Percentiles rank a stretch among this genome's conserved stretches.
Conservation (phyloP, 2,113 vertebrate genomes). For the Myotis davidii region DNA sequence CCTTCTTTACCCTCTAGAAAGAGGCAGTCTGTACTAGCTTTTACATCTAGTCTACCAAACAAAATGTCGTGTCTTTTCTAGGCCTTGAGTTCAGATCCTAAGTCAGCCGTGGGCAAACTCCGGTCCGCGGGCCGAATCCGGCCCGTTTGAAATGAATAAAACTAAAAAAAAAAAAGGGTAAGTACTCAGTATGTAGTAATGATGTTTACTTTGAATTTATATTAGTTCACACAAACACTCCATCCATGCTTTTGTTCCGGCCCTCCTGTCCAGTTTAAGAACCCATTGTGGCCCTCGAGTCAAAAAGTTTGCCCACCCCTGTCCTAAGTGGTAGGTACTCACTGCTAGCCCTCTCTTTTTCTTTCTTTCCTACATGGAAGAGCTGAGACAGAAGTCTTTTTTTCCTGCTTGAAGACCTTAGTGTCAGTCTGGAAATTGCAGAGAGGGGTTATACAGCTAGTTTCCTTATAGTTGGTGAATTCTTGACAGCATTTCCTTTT, state of each 20-base stretch:
- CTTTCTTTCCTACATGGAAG: neutral
- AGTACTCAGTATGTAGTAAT: too few relatives aligned
- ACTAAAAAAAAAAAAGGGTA: too few relatives aligned
- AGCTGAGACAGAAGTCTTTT: neutral
- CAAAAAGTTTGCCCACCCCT: too few relatives aligned
- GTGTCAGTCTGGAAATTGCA: neutral
- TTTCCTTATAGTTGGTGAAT: neutral
- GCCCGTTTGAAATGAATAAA: too few relatives aligned
- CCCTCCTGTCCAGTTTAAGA: too few relatives aligned
- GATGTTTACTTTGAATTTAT: too few relatives aligned
- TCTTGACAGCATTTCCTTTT: neutral
- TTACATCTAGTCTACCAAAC: neutral
- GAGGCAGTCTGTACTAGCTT: neutral
- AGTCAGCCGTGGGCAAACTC: too few relatives aligned
- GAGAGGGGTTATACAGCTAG: neutral
- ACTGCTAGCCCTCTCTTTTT: neutral
- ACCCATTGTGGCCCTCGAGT: too few relatives aligned
- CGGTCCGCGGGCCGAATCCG: too few relatives aligned
- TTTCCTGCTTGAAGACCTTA: neutral
- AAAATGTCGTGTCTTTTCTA: neutral
- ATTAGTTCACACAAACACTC: too few relatives aligned
- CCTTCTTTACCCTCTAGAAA: neutral
- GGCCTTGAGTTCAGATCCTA: neutral
- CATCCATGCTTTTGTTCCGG: too few relatives aligned
- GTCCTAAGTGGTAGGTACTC: neutral